These are phyloP conservation scores for Alcedo quadribrachys DNA, from an alignment of 2,797 vertebrate species.

Conservation along the genomic window DNA sequence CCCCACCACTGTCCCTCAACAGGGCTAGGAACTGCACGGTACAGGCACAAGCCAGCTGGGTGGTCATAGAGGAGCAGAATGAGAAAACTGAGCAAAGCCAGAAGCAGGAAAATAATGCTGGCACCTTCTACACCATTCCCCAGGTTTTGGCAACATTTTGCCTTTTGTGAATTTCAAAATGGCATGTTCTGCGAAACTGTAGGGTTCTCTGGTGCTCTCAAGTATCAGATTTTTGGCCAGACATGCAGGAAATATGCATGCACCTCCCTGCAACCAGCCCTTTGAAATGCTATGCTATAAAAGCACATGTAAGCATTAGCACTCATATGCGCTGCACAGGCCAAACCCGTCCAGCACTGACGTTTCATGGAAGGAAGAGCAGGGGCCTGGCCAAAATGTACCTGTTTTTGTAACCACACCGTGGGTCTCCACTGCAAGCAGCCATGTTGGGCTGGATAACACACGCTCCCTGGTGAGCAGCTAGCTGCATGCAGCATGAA, in stretches of 20 bases:
- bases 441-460: fast-evolving
- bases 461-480: fast-evolving
- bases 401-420: neutral
- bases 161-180: slow-evolving; percentile 11
- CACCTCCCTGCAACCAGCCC: slow-evolving; percentile 26
- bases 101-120: neutral
- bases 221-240: slow-evolving; percentile 45
- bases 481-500: neutral
- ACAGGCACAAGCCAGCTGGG: neutral
- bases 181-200: neutral
- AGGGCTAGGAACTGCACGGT: fast-evolving
- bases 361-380: neutral
- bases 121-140: neutral
- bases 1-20: neutral
- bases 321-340: neutral
- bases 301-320: neutral
- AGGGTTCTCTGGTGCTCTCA: neutral
- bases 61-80: fast-evolving
- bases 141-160: neutral
- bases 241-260: slow-evolving; percentile 43
- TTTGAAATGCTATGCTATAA: slow-evolving; percentile 46
- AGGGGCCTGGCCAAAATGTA: neutral
- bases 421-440: neutral
- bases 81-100: neutral
- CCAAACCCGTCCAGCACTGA: neutral